Base-by-base conservation (phyloP, 2,113 vertebrate species). In the Setophaga petechia region DNA sequence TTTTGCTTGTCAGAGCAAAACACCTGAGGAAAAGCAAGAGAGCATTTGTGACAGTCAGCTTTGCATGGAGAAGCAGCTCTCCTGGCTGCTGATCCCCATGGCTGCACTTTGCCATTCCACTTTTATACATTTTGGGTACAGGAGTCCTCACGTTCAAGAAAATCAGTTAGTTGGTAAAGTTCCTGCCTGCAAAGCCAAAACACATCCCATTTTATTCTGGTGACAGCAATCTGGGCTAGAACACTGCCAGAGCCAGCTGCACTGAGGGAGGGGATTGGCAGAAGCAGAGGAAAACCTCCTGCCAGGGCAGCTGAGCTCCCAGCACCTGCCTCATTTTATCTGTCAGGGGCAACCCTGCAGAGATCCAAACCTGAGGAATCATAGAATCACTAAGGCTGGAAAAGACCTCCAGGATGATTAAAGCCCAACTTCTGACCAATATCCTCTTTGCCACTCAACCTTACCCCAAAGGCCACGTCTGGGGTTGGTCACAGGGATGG, bases 81-180 rank as follows among this genome's bases (percentile, higher is more conserved):
- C n/a, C n/a, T 27, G 47, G 43, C 68, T 69, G 59, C 68, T 51
- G 59, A 28, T 47, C 51, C 39, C 62, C 17, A 5, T 3, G 28
- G 63, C 20, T 80, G 27, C 0, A 0, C 31, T 82, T 67, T 0
- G 2, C 14, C 54, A 16, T 46, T 63, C 68, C 16, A 23, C 12
- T 11, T 46, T 43, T 24, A 2, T 10, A 10, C 25, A 2, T 54
- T 63, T 19, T 19, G 16, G 27, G 5, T 15, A 11, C 0, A 6
- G 12, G 8, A 12, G 17, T 9, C 39, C 57, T 43, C 47, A 41
- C 6, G 33, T 47, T 71, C 33, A 41, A 33, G 59, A 76, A n/a
- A 27, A 49, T 11, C 23, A 39, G 27, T 12, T 72, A 20, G 5
- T 23, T 72, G 33, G 12, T 55, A 41, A 77, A 81, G 35, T 41